Percentiles rank a stretch among this genome's conserved stretches.
These are phyloP conservation scores for Coracias cyanogaster DNA, from an alignment of 2,797 vertebrate genomes.

Conservation along the genomic window DNA sequence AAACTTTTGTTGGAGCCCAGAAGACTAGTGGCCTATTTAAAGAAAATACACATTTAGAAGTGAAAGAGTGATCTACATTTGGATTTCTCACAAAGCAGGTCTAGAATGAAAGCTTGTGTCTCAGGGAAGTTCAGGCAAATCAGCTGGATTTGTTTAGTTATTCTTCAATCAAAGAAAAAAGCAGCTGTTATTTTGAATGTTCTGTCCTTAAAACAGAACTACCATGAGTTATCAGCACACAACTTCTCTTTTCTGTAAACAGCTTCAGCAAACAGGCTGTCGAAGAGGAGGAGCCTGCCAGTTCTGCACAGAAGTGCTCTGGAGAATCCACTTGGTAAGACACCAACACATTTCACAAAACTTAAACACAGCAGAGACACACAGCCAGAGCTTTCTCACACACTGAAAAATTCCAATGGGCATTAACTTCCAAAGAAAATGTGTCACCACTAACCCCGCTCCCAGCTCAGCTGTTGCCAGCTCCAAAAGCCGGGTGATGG, in stretches of 20 bases:
- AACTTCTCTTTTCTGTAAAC: not conserved
- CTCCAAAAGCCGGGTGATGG: not conserved
- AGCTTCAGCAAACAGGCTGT: not conserved
- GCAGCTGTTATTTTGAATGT: constrained; percentile 17
- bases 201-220: not conserved
- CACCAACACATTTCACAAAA: not conserved
- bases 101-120: not conserved
- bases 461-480: not conserved
- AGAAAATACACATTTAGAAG: constrained; percentile 40
- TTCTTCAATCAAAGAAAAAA: not conserved
- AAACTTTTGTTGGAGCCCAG: constrained; percentile 21
- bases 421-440: constrained; percentile 19
- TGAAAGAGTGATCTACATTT: not conserved
- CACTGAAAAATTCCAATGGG: not conserved
- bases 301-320: not conserved
- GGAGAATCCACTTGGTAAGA: not conserved
- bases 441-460: not conserved
- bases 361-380: constrained; percentile 4
- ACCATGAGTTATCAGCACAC: not conserved
- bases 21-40: constrained; percentile 12
- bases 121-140: not conserved
- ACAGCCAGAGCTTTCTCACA: not conserved
- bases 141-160: constrained; percentile 1
- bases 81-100: constrained; percentile 1
- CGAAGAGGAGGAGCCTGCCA: not conserved